phyloP scores from a whole-genome alignment of 1,140 invertebrate species.

The Lordiphosa stackelbergi region DNA sequence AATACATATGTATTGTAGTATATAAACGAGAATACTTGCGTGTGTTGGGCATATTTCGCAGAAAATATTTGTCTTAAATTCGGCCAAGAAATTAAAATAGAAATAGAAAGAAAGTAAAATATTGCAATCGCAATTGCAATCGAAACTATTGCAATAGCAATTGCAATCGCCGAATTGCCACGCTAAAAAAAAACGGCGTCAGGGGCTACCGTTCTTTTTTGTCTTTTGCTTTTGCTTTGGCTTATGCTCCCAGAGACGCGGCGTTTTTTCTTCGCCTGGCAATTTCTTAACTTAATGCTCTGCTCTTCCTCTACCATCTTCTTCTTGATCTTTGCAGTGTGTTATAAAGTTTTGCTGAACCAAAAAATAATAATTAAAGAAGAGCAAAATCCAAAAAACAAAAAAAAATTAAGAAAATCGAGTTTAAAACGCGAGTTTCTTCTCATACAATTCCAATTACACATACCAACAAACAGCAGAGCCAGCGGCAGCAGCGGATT shows the following conservation, averaged over 20 bases:
- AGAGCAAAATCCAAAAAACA: not conserved
- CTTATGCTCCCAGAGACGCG: slow-evolving; percentile 18
- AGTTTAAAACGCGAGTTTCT: slow-evolving; percentile 52
- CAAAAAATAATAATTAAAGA: slow-evolving; percentile 1
- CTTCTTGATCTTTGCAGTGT: slow-evolving; percentile 45
- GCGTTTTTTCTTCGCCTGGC: slow-evolving; percentile 24
- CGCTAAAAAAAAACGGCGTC: slow-evolving; percentile 47
- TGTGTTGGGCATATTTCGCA: slow-evolving; percentile 68
- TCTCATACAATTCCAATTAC: slow-evolving; percentile 62
- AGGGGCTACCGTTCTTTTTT: slow-evolving; percentile 11
- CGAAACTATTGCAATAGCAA: no score
- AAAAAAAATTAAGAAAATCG: slow-evolving; percentile 22
- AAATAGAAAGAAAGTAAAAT: no score
- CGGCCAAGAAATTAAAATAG: slow-evolving; percentile 31
- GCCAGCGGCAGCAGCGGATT: slow-evolving; percentile 64
- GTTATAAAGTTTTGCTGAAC: slow-evolving; percentile 27
- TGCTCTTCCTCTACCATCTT: slow-evolving; percentile 6
- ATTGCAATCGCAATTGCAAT: no score
- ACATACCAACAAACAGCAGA: slow-evolving; percentile 57
- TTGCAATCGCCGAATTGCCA: slow-evolving; percentile 26
- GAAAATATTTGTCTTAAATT: slow-evolving; percentile 60
- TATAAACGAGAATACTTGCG: slow-evolving; percentile 59
- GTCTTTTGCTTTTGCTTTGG: slow-evolving; percentile 16
- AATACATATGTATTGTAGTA: slow-evolving; percentile 38
- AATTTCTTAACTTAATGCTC: no score